A percentile compares a stretch with the other conserved stretches of the same genome.
phyloP scores from a whole-genome alignment of 2,888 invertebrate genomes.

The Cryptocephalus moraei region DNA sequence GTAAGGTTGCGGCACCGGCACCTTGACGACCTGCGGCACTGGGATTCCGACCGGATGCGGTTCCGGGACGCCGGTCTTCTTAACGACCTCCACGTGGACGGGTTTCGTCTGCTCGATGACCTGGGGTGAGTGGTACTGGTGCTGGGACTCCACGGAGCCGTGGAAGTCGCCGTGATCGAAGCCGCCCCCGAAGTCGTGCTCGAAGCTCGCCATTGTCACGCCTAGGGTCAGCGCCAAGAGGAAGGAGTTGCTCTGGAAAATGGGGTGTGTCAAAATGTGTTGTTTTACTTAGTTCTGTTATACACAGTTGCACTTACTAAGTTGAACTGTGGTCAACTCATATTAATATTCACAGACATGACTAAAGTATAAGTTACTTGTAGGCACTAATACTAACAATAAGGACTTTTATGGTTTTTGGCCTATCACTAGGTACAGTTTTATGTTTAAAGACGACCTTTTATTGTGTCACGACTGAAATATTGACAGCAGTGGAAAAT shows the following conservation, averaged over 20 bases:
- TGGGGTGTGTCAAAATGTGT: no score
- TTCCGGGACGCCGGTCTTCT: constrained; percentile 61
- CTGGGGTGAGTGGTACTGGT: constrained; percentile 39
- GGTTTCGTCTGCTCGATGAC: constrained; percentile 60
- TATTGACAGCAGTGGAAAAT: no score
- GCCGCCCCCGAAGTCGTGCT: background rate
- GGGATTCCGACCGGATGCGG: constrained; percentile 63
- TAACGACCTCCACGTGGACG: constrained; percentile 57
- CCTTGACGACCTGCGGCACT: constrained; percentile 57
- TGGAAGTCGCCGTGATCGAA: constrained; percentile 34
- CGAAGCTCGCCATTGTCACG: background rate
- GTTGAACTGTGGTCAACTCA: no score
- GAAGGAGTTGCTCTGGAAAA: constrained; percentile 1
- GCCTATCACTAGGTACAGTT: no score
- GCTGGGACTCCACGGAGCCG: constrained; percentile 40
- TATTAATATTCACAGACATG: no score
- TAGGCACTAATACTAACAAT: no score
- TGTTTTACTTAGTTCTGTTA: no score
- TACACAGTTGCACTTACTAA: no score
- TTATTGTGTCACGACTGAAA: no score
- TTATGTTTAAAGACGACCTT: no score
- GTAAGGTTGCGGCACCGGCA: constrained; percentile 65
- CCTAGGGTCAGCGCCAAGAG: background rate
- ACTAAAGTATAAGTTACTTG: no score
- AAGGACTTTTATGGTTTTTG: no score